Base-by-base conservation (phyloP, 2,113 vertebrate genomes). In the Pseudopipra pipra region DNA sequence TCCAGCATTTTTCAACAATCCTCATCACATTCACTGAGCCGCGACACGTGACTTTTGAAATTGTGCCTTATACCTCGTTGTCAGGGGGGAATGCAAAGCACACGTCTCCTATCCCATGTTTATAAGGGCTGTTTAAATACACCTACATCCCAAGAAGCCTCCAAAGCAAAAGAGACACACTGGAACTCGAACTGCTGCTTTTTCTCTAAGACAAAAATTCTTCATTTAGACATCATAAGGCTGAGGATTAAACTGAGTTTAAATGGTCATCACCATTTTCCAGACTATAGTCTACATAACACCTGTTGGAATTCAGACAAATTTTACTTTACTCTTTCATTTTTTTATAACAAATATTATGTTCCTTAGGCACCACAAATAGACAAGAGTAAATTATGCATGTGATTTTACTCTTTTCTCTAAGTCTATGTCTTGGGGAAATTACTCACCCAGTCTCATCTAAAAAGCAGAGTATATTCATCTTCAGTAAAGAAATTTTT, bases 51-150 rank as follows among this genome's bases (percentile, higher is more conserved):
- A 46, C 59, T 24, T 24, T 35, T 8, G n/a, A 37, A 66, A 12
- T 37, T 3, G 19, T 1, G 6, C 17, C 58, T 18, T 7, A 11
- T 4, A 17, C 14, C 37, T 43, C 20, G 5, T 7, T 39, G 39
- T 43, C 78, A 61, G 71, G 21, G 67, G 30, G 35, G 47, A 44
- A 47, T 14, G 33, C 15, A 33, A 44, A 37, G 62, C 2, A 20
- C 2, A 31, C 19, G 3, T 23, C 30, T 7, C 58, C 49, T 56
- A 28, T 14, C 31, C 58, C 22, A 0, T 5, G 15, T 3, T 15
- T 6, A 1, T 5, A 17, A 3, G 0, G 5, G 35, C 12, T 10
- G 7, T 2, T 8, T 6, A 43, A 71, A 58, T 1, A 19, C 12
- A 35, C 1, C 3, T 8, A 8, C 31, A 9, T 2, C 13, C 41